Conservation (phyloP, 2,888 invertebrate species). For the Apodemia mormo region DNA sequence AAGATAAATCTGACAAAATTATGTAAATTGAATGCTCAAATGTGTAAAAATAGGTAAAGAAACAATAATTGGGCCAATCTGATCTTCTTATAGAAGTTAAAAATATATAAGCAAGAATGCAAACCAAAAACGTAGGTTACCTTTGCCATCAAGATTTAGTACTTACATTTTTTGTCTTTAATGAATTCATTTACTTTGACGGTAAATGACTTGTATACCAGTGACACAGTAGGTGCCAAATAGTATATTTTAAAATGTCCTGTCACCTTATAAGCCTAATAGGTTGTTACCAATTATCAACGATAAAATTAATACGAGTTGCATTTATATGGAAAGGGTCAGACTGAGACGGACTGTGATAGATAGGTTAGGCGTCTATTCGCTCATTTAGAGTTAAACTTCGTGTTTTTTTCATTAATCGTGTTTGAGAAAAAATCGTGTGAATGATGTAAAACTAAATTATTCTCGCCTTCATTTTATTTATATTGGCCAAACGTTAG, state of each 20-base stretch:
- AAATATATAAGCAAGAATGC: constrained; percentile 50
- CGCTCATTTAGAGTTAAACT: constrained; percentile 77
- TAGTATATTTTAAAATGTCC: constrained; percentile 60
- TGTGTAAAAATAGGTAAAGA: constrained; percentile 49
- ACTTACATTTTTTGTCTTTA: constrained; percentile 59
- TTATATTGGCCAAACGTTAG: constrained; percentile 31
- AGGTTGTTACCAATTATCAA: constrained; percentile 78
- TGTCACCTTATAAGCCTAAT: constrained; percentile 66
- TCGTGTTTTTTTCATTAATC: constrained; percentile 56
- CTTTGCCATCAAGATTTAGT: constrained; percentile 73
- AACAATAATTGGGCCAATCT: constrained; percentile 32
- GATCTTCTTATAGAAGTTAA: constrained; percentile 41
- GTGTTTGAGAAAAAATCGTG: constrained; percentile 52
- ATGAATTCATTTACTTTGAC: constrained; percentile 47
- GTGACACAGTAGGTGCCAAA: constrained; percentile 76
- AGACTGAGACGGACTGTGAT: constrained; percentile 82
- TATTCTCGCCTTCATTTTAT: constrained; percentile 43
- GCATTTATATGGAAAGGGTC: constrained; percentile 79
- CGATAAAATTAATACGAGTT: constrained; percentile 62
- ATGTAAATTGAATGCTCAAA: constrained; percentile 70
- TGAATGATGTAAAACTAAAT: constrained; percentile 50
- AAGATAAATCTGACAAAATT: constrained; percentile 68
- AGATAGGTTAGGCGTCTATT: constrained; percentile 75
- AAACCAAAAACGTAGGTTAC: constrained; percentile 79
- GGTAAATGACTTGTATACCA: constrained; percentile 46